Evolutionary conservation across 2,888 invertebrate genomes (phyloP).

Genomic region (Acanthacorydalis orientalis): DNA sequence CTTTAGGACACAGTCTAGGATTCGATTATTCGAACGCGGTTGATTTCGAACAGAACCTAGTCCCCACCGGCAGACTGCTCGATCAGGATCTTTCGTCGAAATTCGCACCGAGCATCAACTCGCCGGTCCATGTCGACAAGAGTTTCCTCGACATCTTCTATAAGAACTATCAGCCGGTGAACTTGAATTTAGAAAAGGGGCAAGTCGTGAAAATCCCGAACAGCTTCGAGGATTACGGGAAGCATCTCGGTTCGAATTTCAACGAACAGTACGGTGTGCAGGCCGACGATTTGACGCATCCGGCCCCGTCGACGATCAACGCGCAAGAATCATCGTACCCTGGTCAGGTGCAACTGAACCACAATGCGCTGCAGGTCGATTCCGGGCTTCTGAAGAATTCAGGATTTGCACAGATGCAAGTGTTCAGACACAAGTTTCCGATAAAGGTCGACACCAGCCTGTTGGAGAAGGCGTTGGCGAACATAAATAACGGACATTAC

Average conservation of each 20-base stretch:
- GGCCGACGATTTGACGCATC: background rate
- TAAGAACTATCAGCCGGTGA: background rate
- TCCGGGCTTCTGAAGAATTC: background rate
- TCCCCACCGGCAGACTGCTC: background rate
- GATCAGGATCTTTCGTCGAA: background rate
- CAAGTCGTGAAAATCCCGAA: background rate
- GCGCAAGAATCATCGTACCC: background rate
- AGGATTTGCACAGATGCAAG: background rate
- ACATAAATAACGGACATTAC: background rate
- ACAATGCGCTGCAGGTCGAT: background rate
- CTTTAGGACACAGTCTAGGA: slow-evolving; percentile 27
- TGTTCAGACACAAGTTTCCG: background rate
- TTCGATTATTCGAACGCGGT: slow-evolving; percentile 29
- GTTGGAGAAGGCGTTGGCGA: slow-evolving; percentile 1
- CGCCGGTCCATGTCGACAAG: background rate
- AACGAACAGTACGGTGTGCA: background rate
- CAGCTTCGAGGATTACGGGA: background rate
- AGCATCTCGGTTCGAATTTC: background rate
- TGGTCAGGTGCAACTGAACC: background rate
- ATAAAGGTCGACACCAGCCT: slow-evolving; percentile 2
- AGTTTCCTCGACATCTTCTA: background rate
- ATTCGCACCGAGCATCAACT: background rate
- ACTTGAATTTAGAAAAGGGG: background rate
- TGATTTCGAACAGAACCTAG: slow-evolving; percentile 8
- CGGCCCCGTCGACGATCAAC: background rate